Evolutionary conservation across 2,797 vertebrate species (phyloP), one percentile per base, ranked within the genome.

Genomic region (Coregonus ussuriensis): DNA sequence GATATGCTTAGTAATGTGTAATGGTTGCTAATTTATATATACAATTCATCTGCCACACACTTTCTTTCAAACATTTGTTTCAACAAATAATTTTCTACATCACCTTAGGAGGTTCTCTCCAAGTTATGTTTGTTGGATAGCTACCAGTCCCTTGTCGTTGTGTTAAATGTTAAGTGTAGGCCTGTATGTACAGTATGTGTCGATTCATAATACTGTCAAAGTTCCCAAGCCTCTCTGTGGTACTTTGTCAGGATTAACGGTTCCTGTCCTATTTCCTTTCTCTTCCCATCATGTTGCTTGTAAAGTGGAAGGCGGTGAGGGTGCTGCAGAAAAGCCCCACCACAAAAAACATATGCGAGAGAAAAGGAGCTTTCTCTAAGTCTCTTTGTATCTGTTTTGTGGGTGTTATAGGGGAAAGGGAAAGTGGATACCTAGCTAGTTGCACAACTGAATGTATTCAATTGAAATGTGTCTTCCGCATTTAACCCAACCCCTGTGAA

Each of bases 291-390:
- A 86, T 84, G 79, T 90, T 90, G 84, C 89, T 88, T 92, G 89
- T 92, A 88, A 85, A 92, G 87, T 90, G 85, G 85, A 77, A 92
- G 87, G 62, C 88, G 86, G 86, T 85, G 93, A 93, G 18, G 90
- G 86, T 91, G 84, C 82, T 79, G 73, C 33, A n/a, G 76, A n/a
- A 29, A 62, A 21, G 11, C 88, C 83, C 21, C 80, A 79, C 31
- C 89, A 88, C 16, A 88, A 92, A 86, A 89, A 91, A 94, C 92
- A 93, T 94, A 94, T 85, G 93, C 76, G 72, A 85, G 83, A 76
- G 66, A 66, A 81, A 47, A 79, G 80, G 31, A 25, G 25, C 25
- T 25, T 25, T 25, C 25, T 25, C 25, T 25, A 25, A 25, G 25
- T 33, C 31, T 33, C 31, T 33, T 33, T 33, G 31, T 33, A 33